Percentiles rank a stretch among this genome's conserved stretches.
Conservation (phyloP, 1,140 invertebrate species). For the Antheraea pernyi region DNA sequence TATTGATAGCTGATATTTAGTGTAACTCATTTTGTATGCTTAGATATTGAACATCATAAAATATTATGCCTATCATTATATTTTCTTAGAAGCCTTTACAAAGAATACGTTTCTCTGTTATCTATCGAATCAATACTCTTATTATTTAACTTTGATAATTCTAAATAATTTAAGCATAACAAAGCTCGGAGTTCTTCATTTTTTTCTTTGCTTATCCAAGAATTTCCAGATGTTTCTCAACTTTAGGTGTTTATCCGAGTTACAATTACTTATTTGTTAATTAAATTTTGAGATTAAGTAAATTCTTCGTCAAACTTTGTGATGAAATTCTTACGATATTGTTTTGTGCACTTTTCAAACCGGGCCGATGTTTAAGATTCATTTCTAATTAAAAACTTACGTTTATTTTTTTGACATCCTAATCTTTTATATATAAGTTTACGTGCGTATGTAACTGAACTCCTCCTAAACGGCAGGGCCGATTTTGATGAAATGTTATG, state of each 20-base stretch:
- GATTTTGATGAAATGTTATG: too few relatives aligned
- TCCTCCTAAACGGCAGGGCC: too few relatives aligned
- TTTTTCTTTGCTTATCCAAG: background rate
- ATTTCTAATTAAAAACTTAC: background rate
- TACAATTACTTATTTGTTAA: conserved; percentile 25
- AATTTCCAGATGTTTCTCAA: conserved; percentile 8
- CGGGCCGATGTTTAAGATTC: conserved; percentile 11
- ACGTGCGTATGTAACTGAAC: too few relatives aligned
- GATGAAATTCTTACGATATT: conserved; percentile 28
- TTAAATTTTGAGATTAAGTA: conserved; percentile 28
- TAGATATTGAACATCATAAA: too few relatives aligned
- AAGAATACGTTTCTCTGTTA: too few relatives aligned
- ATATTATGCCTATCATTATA: too few relatives aligned
- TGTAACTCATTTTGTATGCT: too few relatives aligned
- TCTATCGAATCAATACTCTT: background rate
- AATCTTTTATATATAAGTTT: too few relatives aligned
- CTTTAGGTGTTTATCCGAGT: conserved; percentile 12
- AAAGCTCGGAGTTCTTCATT: background rate
- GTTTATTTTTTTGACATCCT: too few relatives aligned
- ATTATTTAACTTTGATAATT: background rate
- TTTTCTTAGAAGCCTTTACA: too few relatives aligned
- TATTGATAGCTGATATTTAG: too few relatives aligned
- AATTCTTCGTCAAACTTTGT: conserved; percentile 21
- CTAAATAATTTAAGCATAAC: conserved; percentile 5
- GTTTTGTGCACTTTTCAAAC: conserved; percentile 4